These are phyloP conservation scores for Leistus spinibarbis DNA, from an alignment of 2,888 invertebrate genomes.

Conservation along the genomic window DNA sequence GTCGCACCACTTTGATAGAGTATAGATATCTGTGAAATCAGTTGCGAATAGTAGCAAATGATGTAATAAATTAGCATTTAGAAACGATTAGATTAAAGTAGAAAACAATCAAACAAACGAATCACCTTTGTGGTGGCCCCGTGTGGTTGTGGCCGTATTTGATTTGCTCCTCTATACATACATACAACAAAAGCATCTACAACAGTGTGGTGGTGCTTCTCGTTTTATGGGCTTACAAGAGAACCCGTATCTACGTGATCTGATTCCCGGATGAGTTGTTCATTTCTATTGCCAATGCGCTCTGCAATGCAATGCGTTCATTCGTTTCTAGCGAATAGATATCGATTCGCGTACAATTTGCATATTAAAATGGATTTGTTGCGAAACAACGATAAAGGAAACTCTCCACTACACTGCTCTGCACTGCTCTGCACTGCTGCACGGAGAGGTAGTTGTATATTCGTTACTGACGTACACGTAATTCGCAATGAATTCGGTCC, in stretches of 20 bases:
- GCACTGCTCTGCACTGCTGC: too few relatives aligned
- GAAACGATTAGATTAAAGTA: slow-evolving; percentile 5
- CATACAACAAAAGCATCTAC: not conserved
- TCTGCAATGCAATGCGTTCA: too few relatives aligned
- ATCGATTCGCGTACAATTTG: not conserved
- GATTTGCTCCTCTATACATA: not conserved
- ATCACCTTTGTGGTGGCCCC: not conserved
- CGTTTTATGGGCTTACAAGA: not conserved
- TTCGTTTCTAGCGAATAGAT: not conserved
- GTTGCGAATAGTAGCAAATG: not conserved
- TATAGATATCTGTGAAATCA: not conserved
- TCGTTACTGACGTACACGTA: not conserved
- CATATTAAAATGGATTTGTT: slow-evolving; percentile 11
- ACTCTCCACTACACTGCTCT: not conserved
- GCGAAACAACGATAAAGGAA: slow-evolving; percentile 1
- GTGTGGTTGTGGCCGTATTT: not conserved
- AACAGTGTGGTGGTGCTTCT: not conserved
- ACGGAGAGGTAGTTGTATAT: not conserved
- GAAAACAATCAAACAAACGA: slow-evolving; percentile 6
- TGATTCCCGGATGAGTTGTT: not conserved
- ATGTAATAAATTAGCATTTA: slow-evolving; percentile 6
- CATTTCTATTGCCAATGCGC: not conserved
- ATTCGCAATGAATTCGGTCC: not conserved
- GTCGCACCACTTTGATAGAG: not conserved
- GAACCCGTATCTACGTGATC: not conserved